Evolutionary conservation across 2,113 vertebrate genomes (phyloP), one percentile per base, ranked within the genome.

Genomic region (Odobenus rosmarus): DNA sequence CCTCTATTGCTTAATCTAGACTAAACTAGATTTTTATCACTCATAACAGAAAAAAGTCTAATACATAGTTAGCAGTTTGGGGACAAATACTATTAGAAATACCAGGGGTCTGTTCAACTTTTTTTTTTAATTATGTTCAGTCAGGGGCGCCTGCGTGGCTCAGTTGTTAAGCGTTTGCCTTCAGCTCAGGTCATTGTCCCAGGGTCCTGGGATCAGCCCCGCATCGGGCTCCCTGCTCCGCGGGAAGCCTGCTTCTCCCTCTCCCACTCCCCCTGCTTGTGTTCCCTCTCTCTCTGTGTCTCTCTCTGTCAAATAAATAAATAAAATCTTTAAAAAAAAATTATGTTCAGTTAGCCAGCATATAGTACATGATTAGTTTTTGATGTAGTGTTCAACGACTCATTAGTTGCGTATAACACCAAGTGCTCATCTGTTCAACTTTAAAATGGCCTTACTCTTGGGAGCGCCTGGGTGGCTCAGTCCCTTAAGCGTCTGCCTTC

Each of bases 1-100:
- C 16, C 5, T 49, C 90, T 57, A 82, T 82, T 82, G 64, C 33
- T 96, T 83, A 92, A 84, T 84, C 80, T 71, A 86, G 19, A 64
- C 82, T 95, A 89, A 96, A 24, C 61, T 95, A 21, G 3, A 39
- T 57, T 84, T 92, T 93, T 82, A 21, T n/a, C 57, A 53, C 31
- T 84, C 69, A 62, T 69, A 90, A 79, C 14, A 92, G 55, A 69
- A 62, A 93, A 26, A 49, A 92, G 74, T 91, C 28, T 72, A 89
- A 49, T 55, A 83, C 18, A 74, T 74, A 79, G 24, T 87, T 85
- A 88, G 72, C 33, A 59, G 7, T 84, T 42, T 92, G 57, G 42
- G 46, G 49, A 10, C 2, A 64, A 39, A 71, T 2, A 64, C 11
- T 53, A 49, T 31, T 13, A 36, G 33, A 82, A 64, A 49, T 57